These are phyloP conservation scores for Melospiza melodia DNA, from an alignment of 2,113 vertebrate genomes.

Conservation along the genomic window DNA sequence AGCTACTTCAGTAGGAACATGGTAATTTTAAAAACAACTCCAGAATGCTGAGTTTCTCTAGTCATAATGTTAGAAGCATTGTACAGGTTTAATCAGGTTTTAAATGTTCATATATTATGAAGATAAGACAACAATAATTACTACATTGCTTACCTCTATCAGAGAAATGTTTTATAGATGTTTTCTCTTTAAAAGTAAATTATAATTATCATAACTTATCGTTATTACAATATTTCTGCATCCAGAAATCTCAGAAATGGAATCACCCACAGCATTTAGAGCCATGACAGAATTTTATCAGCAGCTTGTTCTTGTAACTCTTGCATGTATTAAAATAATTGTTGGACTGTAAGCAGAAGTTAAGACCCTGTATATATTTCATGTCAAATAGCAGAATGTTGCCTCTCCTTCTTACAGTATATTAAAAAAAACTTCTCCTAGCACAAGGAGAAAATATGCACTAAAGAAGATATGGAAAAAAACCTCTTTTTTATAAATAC, in stretches of 20 bases:
- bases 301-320: slow-evolving; percentile 36
- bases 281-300: not conserved
- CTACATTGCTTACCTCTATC: not conserved
- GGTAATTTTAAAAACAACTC: not conserved
- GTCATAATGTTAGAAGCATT: not conserved
- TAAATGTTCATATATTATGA: not conserved
- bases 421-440: not conserved
- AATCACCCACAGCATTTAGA: not conserved
- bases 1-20: not conserved
- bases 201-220: not conserved
- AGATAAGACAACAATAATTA: not conserved
- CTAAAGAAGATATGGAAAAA: not conserved
- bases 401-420: not conserved
- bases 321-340: slow-evolving; percentile 45
- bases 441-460: not conserved
- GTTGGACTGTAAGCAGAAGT: slow-evolving; percentile 13
- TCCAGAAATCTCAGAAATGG: not conserved
- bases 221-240: not conserved
- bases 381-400: not conserved
- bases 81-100: not conserved
- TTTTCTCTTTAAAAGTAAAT: not conserved
- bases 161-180: not conserved
- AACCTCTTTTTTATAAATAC: not conserved
- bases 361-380: slow-evolving; percentile 33
- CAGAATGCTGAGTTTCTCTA: not conserved